Conservation (phyloP, 1,140 invertebrate genomes). For the Drosophila hydei region DNA sequence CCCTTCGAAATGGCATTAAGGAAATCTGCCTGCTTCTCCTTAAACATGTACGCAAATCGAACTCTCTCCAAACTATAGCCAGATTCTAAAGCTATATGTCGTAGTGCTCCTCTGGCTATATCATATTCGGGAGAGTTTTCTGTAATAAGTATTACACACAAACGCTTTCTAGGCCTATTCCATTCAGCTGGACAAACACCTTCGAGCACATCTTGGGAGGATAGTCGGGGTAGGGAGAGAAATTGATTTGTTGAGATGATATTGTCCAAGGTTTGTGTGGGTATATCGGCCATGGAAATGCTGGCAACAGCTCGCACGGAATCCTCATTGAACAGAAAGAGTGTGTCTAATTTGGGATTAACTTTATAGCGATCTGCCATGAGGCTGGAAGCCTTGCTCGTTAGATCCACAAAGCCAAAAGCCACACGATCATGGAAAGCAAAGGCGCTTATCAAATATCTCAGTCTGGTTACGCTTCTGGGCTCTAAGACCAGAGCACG, state of each 20-base stretch:
- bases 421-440: conserved; percentile 92
- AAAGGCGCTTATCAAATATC: conserved; percentile 95
- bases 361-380: conserved; percentile 90
- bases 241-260: conserved; percentile 95
- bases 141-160: conserved; percentile 95
- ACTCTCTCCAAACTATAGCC: conserved; percentile 88
- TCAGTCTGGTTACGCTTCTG: conserved; percentile 89
- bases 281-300: conserved; percentile 94
- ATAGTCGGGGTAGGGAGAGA: conserved; percentile 93
- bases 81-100: conserved; percentile 88
- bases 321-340: conserved; percentile 97
- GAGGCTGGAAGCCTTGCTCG: conserved; percentile 85
- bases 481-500: conserved; percentile 95
- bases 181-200: conserved; percentile 94
- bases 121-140: conserved; percentile 88
- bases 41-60: conserved; percentile 91
- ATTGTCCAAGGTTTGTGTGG: conserved; percentile 93
- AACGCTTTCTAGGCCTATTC: conserved; percentile 90
- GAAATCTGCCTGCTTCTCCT: conserved; percentile 79
- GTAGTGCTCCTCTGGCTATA: conserved; percentile 86
- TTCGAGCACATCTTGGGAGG: conserved; percentile 91
- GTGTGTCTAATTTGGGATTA: conserved; percentile 90
- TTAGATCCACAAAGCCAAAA: conserved; percentile 92
- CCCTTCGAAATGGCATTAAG: conserved; percentile 83
- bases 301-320: conserved; percentile 91